Base-by-base conservation (phyloP, 2,113 vertebrate species). In the Notarius lentiginosus region DNA sequence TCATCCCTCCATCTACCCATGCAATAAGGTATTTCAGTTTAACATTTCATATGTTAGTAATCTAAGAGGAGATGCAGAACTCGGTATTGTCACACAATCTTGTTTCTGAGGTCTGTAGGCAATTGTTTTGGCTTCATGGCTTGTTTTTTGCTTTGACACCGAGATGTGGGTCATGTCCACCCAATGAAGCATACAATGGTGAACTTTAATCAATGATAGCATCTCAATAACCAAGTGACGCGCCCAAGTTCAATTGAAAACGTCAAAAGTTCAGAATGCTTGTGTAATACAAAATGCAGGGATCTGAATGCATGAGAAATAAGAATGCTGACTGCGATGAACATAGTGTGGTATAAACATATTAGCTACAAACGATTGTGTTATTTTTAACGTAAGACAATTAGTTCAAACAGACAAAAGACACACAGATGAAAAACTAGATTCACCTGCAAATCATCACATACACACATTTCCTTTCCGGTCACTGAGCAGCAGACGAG, bases 401-500 rank as follows among this genome's bases (percentile, higher is more conserved):
- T 22, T 51, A 24, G 22, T 22, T 77, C 20, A 65, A 49, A 66
- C 34, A 17, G 24, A 24, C 41, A n/a, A 1, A 17, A n/a, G 34
- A 15, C 9, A 5, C 15, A 8, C 58, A 9, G 58, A 20, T 61
- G 27, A 68, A 18, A 66, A n/a, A 66, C 10, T 27, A 66, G 63
- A 66, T 27, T 27, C 27, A 1, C 9, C 63, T 1, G 27, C 34
- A 8, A 8, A n/a, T 24, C 47, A 6, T 83, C 17, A 65, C 22
- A 7, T 58, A 63, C 22, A 76, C 20, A 66, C 72, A 56, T 47
- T 47, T n/a, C 41, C 5, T 22, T 79, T 53, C 49, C 66, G 75
- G 27, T 76, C 47, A 84, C 27, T 75, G 85, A 80, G 24, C 27
- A 79, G n/a, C 82, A 83, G 81, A 80, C 56, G 77, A 84, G 65